These are phyloP conservation scores for Callopanchax toddi DNA, from an alignment of 2,113 vertebrate species.

Conservation along the genomic window DNA sequence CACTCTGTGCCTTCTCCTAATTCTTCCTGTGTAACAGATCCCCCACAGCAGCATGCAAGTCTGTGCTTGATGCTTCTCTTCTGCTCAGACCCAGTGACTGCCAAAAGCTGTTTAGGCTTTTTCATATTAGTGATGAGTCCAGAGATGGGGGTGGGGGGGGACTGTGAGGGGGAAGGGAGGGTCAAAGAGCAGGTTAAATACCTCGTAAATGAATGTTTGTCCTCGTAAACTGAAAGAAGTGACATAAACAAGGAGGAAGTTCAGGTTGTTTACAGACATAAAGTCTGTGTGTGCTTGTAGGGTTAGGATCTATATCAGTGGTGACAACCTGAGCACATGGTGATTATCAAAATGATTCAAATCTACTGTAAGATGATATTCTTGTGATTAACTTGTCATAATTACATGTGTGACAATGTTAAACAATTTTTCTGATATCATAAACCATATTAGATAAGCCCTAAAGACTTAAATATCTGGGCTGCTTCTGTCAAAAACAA, in stretches of 20 bases:
- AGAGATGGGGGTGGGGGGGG: slow-evolving; percentile 65
- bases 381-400: no score
- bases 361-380: no score
- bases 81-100: slow-evolving; percentile 56
- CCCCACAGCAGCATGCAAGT: slow-evolving; percentile 53
- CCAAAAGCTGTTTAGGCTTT: slow-evolving; percentile 69
- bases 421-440: no score
- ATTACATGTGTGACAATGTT: no score
- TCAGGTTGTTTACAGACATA: not conserved
- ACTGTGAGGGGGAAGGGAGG: slow-evolving; percentile 39
- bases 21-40: slow-evolving; percentile 78
- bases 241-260: slow-evolving; percentile 2
- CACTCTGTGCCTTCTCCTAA: slow-evolving; percentile 65
- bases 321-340: no score
- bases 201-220: slow-evolving; percentile 17
- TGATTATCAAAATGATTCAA: no score
- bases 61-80: slow-evolving; percentile 60
- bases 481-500: not conserved
- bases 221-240: slow-evolving; percentile 1
- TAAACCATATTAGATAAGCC: no score
- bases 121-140: slow-evolving; percentile 63
- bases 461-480: not conserved
- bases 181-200: slow-evolving; percentile 54
- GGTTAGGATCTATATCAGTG: no score
- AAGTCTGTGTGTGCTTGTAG: not conserved